Percentiles rank a stretch among this genome's conserved stretches.
phyloP scores from a whole-genome alignment of 2,113 vertebrate genomes.

The Myocastor coypus region DNA sequence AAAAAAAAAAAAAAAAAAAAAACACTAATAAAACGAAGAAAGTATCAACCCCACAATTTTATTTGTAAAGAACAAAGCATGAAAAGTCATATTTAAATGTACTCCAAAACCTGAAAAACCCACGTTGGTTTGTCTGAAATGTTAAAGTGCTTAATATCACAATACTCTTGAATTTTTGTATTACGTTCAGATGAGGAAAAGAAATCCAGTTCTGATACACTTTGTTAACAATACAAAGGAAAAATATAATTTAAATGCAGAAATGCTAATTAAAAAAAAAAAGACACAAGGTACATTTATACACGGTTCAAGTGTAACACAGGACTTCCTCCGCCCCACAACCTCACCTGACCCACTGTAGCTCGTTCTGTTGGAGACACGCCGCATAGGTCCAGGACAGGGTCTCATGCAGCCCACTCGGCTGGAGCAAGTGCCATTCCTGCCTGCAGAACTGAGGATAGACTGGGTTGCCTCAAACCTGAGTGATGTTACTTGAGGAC shows the following conservation, averaged over 20 bases:
- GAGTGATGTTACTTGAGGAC: not conserved
- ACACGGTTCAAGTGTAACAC: constrained; percentile 84
- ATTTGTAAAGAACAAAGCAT: constrained; percentile 91
- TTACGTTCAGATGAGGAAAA: constrained; percentile 79
- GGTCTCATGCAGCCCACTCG: not conserved
- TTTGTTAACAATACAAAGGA: constrained; percentile 82
- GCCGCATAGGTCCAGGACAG: constrained; percentile 57
- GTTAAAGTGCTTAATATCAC: constrained; percentile 90
- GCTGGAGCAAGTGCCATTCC: not conserved
- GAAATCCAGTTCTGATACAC: constrained; percentile 85
- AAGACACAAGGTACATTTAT: constrained; percentile 82
- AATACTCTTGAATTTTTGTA: constrained; percentile 83
- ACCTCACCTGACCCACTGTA: constrained; percentile 79
- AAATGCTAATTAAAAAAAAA: constrained; percentile 80
- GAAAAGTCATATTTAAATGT: constrained; percentile 90
- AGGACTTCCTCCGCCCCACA: constrained; percentile 55
- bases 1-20: no score
- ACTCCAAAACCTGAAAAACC: constrained; percentile 89
- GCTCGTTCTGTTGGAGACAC: constrained; percentile 54
- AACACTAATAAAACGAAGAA: not conserved
- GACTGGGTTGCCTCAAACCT: not conserved
- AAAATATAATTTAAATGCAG: constrained; percentile 83
- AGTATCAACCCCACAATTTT: constrained; percentile 87
- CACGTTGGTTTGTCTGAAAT: constrained; percentile 85
- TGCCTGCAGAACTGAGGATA: constrained; percentile 2